Conservation (phyloP, 2,113 vertebrate genomes). For the Ariopsis seemanni region DNA sequence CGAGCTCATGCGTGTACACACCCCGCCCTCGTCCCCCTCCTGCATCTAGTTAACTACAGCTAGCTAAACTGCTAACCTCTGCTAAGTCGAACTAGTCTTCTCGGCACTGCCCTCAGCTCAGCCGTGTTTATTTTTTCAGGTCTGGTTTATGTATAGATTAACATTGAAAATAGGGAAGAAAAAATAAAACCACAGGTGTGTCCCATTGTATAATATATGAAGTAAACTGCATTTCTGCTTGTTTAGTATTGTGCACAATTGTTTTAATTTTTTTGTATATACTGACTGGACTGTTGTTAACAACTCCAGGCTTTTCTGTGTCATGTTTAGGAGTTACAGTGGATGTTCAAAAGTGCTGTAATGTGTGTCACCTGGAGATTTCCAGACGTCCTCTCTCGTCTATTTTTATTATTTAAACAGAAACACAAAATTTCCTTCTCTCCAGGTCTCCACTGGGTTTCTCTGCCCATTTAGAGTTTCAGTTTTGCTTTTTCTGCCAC, state of each 20-base stretch:
- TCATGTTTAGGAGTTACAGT: constrained; percentile 73
- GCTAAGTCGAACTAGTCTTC: constrained; percentile 12
- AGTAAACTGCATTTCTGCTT: constrained; percentile 65
- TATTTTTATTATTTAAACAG: constrained; percentile 65
- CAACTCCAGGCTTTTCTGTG: constrained; percentile 66
- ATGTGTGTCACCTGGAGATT: constrained; percentile 62
- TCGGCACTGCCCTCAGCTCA: background rate
- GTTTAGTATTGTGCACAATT: constrained; percentile 73
- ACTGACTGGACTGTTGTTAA: constrained; percentile 73
- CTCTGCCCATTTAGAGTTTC: constrained; percentile 12
- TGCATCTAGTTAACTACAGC: constrained; percentile 12
- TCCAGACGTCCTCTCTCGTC: constrained; percentile 64
- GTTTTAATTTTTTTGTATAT: constrained; percentile 76
- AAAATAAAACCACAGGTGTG: constrained; percentile 32
- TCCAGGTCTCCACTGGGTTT: constrained; percentile 44
- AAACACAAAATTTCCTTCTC: constrained; percentile 64
- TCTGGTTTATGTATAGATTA: constrained; percentile 41
- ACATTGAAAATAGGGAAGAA: constrained; percentile 19
- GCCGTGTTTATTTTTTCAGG: constrained; percentile 6
- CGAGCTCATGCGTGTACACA: background rate
- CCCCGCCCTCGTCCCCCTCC: constrained; percentile 2
- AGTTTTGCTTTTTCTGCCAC: constrained; percentile 62
- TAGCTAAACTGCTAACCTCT: constrained; percentile 28
- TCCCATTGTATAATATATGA: constrained; percentile 60
- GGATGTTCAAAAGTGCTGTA: constrained; percentile 80